phyloP scores from a whole-genome alignment of 2,888 invertebrate genomes.

The Chironomus tentans region DNA sequence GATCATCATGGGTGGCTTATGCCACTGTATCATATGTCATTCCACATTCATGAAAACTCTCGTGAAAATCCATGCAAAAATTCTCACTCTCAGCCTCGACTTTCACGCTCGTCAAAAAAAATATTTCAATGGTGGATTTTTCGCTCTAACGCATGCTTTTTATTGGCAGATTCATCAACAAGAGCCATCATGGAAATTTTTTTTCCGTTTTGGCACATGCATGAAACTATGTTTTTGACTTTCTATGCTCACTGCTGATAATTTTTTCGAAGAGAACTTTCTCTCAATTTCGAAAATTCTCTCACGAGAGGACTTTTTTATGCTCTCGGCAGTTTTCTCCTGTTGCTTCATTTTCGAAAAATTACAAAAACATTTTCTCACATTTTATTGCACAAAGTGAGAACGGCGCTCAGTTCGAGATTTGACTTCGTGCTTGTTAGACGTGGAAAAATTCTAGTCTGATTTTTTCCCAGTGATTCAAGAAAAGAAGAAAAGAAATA shows the following conservation, averaged over 20 bases:
- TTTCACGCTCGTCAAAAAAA: background rate
- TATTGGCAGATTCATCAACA: conserved; percentile 24
- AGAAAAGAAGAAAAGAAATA: background rate
- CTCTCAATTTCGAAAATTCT: background rate
- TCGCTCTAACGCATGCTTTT: conserved; percentile 27
- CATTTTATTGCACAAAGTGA: background rate
- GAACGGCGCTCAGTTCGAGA: conserved; percentile 24
- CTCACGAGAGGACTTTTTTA: background rate
- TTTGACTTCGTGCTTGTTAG: conserved; percentile 3
- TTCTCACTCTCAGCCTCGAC: background rate
- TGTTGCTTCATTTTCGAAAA: conserved; percentile 4
- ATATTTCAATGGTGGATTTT: conserved; percentile 16
- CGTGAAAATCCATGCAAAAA: background rate
- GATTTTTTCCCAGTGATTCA: background rate
- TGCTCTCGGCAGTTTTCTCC: background rate
- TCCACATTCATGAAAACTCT: background rate
- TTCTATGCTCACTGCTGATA: background rate
- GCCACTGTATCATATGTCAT: background rate
- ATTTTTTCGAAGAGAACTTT: background rate
- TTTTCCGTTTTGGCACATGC: background rate
- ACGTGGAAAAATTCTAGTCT: background rate
- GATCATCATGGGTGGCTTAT: conserved; percentile 9
- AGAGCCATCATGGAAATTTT: conserved; percentile 27
- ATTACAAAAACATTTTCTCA: background rate
- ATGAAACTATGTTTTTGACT: background rate